Base-by-base conservation (phyloP, 2,797 vertebrate species). In the Oreochromis grahami region DNA sequence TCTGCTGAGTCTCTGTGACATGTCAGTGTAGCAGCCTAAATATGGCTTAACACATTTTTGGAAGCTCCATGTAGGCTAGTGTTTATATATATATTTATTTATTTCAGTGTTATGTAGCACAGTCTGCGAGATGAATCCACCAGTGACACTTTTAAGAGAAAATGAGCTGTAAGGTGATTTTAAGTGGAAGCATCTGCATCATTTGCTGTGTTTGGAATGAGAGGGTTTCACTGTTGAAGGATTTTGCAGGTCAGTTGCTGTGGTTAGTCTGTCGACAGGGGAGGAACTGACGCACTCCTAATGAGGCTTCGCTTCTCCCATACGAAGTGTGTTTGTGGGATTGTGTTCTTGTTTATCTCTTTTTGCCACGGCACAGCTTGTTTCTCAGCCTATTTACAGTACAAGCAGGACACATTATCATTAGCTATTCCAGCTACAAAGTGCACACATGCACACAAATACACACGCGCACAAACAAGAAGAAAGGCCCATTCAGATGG, bases 351-450 rank as follows among this genome's bases (percentile, higher is more conserved):
- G 74, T 92, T 87, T 92, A 88, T 90, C 90, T 86, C 50, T 68
- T 36, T 70, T 36, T 48, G 21, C 63, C 43, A 63, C 85, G 86
- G 88, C 89, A 14, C 52, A 63, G 84, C 74, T 83, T 81, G 81
- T 85, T 90, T 90, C 84, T 91, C 83, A 76, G 81, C 80, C 92
- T 92, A 85, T 90, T 88, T 83, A 65, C 77, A 81, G 82, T 26
- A 56, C 74, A 82, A 78, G 55, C 26, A 86, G 82, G 89, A 87
- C 87, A 87, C 43, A 26, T 76, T 87, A 87, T 91, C 85, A 91
- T 89, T 88, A 88, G 83, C 81, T 83, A 38, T 41, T 82, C 82
- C 24, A 81, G 32, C 80, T 76, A 32, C 85, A 84, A 24, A 79
- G 34, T 15, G 17, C 70, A 63, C 76, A 82, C 80, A 84, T 4